These are phyloP conservation scores for Oryzias dopingdopingensis DNA, from an alignment of 2,797 vertebrate genomes.

Conservation along the genomic window DNA sequence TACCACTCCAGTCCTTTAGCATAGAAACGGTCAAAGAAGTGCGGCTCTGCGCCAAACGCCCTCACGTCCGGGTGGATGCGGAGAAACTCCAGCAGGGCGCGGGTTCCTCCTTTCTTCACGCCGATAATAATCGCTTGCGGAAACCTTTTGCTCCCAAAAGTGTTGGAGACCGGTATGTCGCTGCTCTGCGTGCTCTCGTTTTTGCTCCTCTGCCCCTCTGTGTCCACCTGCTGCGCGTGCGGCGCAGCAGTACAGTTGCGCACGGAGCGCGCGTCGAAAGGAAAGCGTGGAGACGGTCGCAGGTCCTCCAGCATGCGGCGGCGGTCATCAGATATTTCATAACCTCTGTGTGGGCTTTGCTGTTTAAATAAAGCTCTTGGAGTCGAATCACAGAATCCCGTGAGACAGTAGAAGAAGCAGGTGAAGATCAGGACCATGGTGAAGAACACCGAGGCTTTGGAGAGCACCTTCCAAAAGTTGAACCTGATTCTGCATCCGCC, in stretches of 20 bases:
- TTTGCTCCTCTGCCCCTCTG: neutral
- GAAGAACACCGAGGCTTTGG: conserved; percentile 75
- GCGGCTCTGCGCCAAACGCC: conserved; percentile 87
- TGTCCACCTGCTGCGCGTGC: conserved; percentile 44
- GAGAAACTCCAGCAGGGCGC: conserved; percentile 90
- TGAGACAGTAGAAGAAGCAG: conserved; percentile 80
- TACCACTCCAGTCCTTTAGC: conserved; percentile 90
- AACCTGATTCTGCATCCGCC: conserved; percentile 79
- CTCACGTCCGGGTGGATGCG: conserved; percentile 89
- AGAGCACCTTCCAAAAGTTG: conserved; percentile 74
- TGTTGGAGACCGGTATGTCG: conserved; percentile 68
- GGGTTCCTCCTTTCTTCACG: conserved; percentile 91
- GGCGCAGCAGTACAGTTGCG: conserved; percentile 38
- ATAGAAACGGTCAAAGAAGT: conserved; percentile 92
- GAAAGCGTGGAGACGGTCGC: conserved; percentile 28
- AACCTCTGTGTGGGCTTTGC: conserved; percentile 17
- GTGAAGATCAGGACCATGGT: conserved; percentile 79
- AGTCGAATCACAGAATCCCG: conserved; percentile 69
- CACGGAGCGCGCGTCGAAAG: conserved; percentile 3
- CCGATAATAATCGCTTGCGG: conserved; percentile 92
- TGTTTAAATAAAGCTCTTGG: conserved; percentile 57
- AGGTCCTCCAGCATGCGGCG: conserved; percentile 36
- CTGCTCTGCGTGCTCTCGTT: conserved; percentile 3
- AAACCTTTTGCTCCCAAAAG: conserved; percentile 75
- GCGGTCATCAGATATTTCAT: conserved; percentile 45